Percentiles rank a stretch among this genome's conserved stretches.
Conservation (phyloP, 2,888 invertebrate genomes). For the Leucophora obtusa region DNA sequence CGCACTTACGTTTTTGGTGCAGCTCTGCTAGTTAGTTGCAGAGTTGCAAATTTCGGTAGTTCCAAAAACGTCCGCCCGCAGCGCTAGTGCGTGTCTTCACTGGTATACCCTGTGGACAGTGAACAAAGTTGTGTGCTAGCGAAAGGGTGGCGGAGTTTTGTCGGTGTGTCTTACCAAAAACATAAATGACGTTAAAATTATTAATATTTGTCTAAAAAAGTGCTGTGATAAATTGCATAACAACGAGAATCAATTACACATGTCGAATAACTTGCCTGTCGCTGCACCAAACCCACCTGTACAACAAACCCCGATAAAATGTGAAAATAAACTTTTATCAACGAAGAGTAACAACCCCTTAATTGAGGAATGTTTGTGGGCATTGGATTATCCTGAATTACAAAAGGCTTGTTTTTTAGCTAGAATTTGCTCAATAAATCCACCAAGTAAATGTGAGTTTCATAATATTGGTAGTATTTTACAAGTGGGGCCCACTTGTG, state of each 20-base stretch:
- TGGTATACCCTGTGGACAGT: no score
- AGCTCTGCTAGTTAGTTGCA: no score
- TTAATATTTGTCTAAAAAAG: conserved; percentile 18
- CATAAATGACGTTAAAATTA: conserved; percentile 24
- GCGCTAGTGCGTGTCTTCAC: no score
- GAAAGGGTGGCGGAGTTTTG: conserved; percentile 15
- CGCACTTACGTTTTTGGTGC: no score
- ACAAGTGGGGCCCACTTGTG: conserved; percentile 87
- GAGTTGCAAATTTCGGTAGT: no score
- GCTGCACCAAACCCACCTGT: conserved; percentile 31
- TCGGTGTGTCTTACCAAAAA: neutral
- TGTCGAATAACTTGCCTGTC: conserved; percentile 60
- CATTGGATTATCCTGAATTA: conserved; percentile 80
- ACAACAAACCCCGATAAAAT: conserved; percentile 1
- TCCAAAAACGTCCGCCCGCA: no score
- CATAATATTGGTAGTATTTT: conserved; percentile 73
- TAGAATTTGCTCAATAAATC: conserved; percentile 79
- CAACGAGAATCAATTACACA: conserved; percentile 39
- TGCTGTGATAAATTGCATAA: conserved; percentile 64
- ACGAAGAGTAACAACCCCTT: conserved; percentile 8
- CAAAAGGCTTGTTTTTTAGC: conserved; percentile 81
- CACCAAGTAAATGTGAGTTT: conserved; percentile 80
- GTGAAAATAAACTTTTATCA: neutral
- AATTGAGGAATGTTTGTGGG: conserved; percentile 81
- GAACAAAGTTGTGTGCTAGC: conserved; percentile 31